phyloP scores from a whole-genome alignment of 2,113 vertebrate genomes.

The Tonatia bakeri region DNA sequence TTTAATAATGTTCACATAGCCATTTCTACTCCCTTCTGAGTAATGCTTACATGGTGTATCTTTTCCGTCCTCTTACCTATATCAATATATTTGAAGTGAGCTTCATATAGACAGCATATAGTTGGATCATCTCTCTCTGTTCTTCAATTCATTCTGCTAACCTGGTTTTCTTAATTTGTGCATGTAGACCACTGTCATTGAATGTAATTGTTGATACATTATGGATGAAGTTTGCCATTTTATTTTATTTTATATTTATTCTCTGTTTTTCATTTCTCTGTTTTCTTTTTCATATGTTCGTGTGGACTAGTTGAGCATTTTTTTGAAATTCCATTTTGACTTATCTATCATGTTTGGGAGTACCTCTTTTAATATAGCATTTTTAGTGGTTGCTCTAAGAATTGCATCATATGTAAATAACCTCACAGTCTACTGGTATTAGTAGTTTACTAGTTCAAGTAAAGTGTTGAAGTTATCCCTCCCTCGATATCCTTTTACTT shows the following conservation, averaged over 20 bases:
- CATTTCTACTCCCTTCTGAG: background rate
- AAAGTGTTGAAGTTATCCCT: background rate
- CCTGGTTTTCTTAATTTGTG: background rate
- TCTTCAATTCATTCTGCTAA: background rate
- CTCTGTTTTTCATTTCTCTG: background rate
- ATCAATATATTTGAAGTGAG: background rate
- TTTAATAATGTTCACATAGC: background rate
- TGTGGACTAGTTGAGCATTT: background rate
- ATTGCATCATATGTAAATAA: background rate
- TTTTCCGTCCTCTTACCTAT: background rate
- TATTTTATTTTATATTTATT: background rate
- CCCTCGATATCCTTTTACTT: background rate
- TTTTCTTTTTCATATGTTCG: background rate
- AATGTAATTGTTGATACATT: background rate
- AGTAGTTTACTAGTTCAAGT: background rate
- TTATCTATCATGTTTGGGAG: background rate
- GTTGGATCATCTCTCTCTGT: background rate
- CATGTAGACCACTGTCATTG: background rate
- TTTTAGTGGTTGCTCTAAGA: background rate
- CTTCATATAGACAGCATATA: background rate
- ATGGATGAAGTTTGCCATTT: background rate
- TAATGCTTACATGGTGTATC: background rate
- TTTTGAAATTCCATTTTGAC: background rate
- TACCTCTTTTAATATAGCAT: background rate
- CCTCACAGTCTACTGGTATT: background rate